These are phyloP conservation scores for Pararge aegeria DNA, from an alignment of 1,140 invertebrate genomes.

Conservation along the genomic window DNA sequence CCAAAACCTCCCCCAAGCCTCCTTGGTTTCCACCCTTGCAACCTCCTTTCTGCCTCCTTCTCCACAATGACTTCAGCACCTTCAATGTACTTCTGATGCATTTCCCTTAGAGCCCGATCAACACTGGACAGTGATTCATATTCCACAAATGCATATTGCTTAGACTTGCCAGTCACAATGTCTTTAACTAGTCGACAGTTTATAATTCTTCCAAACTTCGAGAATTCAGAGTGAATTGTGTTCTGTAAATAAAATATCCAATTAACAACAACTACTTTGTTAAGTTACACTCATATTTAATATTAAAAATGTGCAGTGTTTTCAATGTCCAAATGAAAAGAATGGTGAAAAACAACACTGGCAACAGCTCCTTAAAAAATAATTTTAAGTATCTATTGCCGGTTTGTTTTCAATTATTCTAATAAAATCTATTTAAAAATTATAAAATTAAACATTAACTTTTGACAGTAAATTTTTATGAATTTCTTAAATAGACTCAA, in stretches of 20 bases:
- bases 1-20: constrained; percentile 93
- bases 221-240: constrained; percentile 82
- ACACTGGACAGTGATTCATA: constrained; percentile 83
- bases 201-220: constrained; percentile 84
- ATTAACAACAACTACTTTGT: too few species aligned
- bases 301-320: too few species aligned
- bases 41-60: constrained; percentile 81
- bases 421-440: too few species aligned
- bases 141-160: constrained; percentile 93
- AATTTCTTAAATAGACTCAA: too few species aligned
- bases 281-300: too few species aligned
- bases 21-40: constrained; percentile 88
- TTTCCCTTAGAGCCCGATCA: constrained; percentile 81
- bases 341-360: too few species aligned
- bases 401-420: too few species aligned
- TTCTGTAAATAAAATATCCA: constrained; percentile 54
- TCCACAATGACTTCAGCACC: constrained; percentile 86
- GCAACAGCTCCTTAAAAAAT: too few species aligned
- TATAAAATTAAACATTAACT: too few species aligned
- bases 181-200: constrained; percentile 87
- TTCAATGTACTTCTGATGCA: constrained; percentile 80
- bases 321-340: too few species aligned
- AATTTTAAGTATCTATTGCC: too few species aligned
- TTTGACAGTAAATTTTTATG: too few species aligned
- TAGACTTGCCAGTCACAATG: constrained; percentile 90